These are phyloP conservation scores for Tachina fera DNA, from an alignment of 2,888 invertebrate species.

Conservation along the genomic window DNA sequence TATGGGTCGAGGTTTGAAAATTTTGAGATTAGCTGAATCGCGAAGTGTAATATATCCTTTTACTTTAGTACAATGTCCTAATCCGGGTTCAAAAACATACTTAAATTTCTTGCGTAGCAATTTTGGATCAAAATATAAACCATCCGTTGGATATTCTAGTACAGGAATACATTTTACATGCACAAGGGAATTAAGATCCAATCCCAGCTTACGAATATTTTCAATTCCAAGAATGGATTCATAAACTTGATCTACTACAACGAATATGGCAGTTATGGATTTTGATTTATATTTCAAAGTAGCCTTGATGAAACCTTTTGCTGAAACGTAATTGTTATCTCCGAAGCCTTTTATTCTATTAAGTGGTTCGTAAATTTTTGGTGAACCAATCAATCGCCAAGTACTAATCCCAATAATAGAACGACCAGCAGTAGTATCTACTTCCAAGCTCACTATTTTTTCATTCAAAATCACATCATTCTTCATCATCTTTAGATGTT, in stretches of 20 bases:
- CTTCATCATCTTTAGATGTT: constrained; percentile 12
- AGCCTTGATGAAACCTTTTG: constrained; percentile 1
- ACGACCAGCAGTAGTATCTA: neutral
- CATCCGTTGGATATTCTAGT: neutral
- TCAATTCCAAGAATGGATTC: constrained; percentile 3
- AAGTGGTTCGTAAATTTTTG: neutral
- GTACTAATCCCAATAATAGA: neutral
- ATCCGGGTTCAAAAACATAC: neutral
- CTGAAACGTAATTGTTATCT: neutral
- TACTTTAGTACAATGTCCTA: neutral
- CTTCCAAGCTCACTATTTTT: neutral
- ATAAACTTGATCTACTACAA: neutral
- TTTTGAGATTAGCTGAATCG: neutral
- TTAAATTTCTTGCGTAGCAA: neutral
- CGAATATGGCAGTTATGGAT: no score
- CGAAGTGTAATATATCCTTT: neutral
- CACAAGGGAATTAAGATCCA: neutral
- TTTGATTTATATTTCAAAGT: constrained; percentile 1
- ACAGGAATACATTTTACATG: neutral
- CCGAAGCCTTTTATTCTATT: constrained; percentile 8
- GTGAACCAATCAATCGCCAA: constrained; percentile 11
- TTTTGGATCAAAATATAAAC: neutral
- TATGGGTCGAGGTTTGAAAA: neutral
- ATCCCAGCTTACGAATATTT: neutral
- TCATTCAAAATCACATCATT: constrained; percentile 2